These are phyloP conservation scores for Enteromius anoplus DNA, from an alignment of 2,797 vertebrate genomes.

Conservation along the genomic window DNA sequence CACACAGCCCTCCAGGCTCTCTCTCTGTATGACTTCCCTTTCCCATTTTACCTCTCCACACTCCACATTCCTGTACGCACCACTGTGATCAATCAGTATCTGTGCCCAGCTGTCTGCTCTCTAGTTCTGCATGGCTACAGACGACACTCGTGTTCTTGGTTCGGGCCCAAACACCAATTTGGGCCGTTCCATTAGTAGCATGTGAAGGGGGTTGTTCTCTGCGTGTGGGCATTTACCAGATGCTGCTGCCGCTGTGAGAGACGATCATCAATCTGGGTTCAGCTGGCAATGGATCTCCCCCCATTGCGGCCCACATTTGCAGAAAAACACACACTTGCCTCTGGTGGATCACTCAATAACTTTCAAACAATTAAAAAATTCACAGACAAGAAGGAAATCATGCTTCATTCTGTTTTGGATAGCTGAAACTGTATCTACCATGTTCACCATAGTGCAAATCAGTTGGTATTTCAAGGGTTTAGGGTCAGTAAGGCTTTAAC, in stretches of 20 bases:
- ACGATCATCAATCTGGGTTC: slow-evolving; percentile 59
- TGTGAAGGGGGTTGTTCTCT: slow-evolving; percentile 55
- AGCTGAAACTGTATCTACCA: background rate
- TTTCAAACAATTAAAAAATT: slow-evolving; percentile 44
- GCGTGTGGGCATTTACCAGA: slow-evolving; percentile 58
- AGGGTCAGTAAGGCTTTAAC: background rate
- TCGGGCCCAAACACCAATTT: slow-evolving; percentile 52
- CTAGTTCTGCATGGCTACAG: slow-evolving; percentile 47
- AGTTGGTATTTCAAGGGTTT: background rate
- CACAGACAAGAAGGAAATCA: background rate
- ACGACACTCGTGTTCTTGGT: slow-evolving; percentile 52
- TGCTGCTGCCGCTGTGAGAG: slow-evolving; percentile 48
- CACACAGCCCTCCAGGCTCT: slow-evolving; percentile 17
- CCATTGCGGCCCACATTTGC: slow-evolving; percentile 40
- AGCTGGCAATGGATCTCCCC: slow-evolving; percentile 44
- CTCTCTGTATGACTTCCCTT: slow-evolving; percentile 24
- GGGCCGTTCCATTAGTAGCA: slow-evolving; percentile 55
- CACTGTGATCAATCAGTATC: slow-evolving; percentile 47
- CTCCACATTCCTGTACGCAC: slow-evolving; percentile 22
- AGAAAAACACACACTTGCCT: slow-evolving; percentile 21
- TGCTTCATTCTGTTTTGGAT: slow-evolving; percentile 1
- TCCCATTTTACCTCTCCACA: slow-evolving; percentile 31
- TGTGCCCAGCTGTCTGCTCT: slow-evolving; percentile 37
- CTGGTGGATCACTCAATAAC: slow-evolving; percentile 54
- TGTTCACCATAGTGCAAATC: background rate